Percentiles rank a stretch among this genome's conserved stretches.
phyloP scores from a whole-genome alignment of 2,113 vertebrate species.

The Anhinga anhinga region DNA sequence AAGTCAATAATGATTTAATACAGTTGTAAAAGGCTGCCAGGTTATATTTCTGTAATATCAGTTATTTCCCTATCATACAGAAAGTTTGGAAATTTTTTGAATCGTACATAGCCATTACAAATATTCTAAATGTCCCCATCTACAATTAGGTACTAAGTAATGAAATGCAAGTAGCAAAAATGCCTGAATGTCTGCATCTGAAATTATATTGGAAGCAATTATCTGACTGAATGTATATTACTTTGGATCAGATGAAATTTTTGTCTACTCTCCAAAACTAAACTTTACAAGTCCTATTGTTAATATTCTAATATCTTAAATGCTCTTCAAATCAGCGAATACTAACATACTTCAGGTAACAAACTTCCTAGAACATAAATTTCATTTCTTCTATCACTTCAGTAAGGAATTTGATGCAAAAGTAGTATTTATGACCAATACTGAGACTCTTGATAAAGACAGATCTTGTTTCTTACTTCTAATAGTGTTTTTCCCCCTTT shows the following conservation, averaged over 20 bases:
- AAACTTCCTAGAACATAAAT: background rate
- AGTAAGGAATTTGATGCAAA: background rate
- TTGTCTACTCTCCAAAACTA: background rate
- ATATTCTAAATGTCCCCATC: background rate
- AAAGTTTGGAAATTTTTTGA: background rate
- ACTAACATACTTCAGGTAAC: background rate
- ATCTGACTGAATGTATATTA: background rate
- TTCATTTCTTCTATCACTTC: background rate
- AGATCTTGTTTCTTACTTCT: background rate
- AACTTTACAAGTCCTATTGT: background rate
- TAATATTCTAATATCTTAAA: background rate
- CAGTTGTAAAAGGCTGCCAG: background rate
- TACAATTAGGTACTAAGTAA: background rate
- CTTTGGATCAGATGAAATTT: background rate
- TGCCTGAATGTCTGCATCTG: background rate
- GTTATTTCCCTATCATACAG: background rate
- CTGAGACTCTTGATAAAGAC: background rate
- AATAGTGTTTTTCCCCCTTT: background rate
- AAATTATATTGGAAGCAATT: background rate
- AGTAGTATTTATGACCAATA: background rate
- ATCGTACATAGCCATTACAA: background rate
- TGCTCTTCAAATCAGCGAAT: background rate
- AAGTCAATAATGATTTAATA: background rate
- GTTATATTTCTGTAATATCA: background rate
- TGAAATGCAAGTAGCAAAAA: background rate